Evolutionary conservation across 2,113 vertebrate genomes (phyloP).

Genomic region (Mesembrinibis cayennensis): DNA sequence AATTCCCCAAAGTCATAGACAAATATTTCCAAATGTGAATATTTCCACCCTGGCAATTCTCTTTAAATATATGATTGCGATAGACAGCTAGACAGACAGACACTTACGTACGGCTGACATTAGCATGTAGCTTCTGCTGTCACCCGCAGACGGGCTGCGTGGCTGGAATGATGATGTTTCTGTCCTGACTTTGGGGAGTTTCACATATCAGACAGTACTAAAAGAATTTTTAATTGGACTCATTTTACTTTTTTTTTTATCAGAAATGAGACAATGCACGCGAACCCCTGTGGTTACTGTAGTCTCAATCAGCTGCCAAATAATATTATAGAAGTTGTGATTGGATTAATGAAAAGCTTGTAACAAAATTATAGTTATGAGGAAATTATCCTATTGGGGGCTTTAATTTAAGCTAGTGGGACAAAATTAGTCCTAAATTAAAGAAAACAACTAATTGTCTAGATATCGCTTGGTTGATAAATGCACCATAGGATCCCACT

Average conservation of each 20-base stretch:
- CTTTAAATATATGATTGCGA: background rate
- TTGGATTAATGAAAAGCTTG: slow-evolving; percentile 76
- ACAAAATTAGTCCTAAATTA: slow-evolving; percentile 70
- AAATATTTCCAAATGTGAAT: background rate
- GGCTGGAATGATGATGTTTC: slow-evolving; percentile 43
- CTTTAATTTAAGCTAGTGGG: slow-evolving; percentile 60
- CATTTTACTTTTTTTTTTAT: slow-evolving; percentile 9
- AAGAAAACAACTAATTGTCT: slow-evolving; percentile 59
- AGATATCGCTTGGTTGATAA: slow-evolving; percentile 37
- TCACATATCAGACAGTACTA: slow-evolving; percentile 23
- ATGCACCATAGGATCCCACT: background rate
- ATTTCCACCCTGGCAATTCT: background rate
- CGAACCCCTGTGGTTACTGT: slow-evolving; percentile 56
- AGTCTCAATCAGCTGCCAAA: slow-evolving; percentile 68
- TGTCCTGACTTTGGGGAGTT: slow-evolving; percentile 47
- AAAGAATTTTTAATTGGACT: slow-evolving; percentile 67
- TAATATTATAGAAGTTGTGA: slow-evolving; percentile 66
- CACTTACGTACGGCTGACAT: background rate
- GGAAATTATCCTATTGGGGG: slow-evolving; percentile 64
- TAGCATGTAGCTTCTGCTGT: slow-evolving; percentile 21
- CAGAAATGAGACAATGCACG: slow-evolving; percentile 63
- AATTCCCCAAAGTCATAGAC: background rate
- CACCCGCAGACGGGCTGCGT: background rate
- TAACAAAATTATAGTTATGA: slow-evolving; percentile 70
- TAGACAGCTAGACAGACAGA: slow-evolving; percentile 1